These are phyloP conservation scores for Hirtodrosophila trivittata DNA, from an alignment of 2,888 invertebrate species.

Conservation along the genomic window DNA sequence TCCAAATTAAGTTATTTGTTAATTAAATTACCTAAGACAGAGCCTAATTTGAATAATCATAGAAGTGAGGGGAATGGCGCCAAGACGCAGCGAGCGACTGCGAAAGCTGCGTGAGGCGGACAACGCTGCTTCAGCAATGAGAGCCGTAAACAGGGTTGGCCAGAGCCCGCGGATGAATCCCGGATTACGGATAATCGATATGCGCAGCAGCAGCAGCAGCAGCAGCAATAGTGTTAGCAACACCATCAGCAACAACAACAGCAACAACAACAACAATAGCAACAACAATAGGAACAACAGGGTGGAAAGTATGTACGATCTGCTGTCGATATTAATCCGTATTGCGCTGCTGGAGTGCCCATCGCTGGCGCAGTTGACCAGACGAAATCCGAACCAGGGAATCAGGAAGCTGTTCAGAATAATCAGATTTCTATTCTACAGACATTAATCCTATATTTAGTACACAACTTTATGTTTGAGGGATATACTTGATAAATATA, in stretches of 20 bases:
- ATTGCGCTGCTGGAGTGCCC: slow-evolving; percentile 28
- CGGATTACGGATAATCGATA: no score
- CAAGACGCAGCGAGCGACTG: slow-evolving; percentile 35
- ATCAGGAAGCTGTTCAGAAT: slow-evolving; percentile 17
- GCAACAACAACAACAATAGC: background rate
- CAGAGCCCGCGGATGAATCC: no score
- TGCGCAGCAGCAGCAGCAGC: background rate
- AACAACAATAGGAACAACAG: background rate
- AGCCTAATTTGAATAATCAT: no score
- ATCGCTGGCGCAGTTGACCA: slow-evolving; percentile 16
- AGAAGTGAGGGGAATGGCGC: slow-evolving; percentile 4
- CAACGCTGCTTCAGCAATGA: no score
- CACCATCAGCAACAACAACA: background rate
- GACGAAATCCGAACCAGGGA: slow-evolving; percentile 14
- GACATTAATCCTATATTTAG: background rate
- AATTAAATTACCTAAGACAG: no score
- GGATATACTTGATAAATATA: no score
- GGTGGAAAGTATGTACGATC: no score
- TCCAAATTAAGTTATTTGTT: no score
- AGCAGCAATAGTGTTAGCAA: background rate
- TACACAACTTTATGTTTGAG: background rate
- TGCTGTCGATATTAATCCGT: no score
- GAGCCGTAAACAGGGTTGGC: no score
- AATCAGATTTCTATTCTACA: slow-evolving; percentile 23
- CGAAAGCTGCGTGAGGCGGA: slow-evolving; percentile 6